Evolutionary conservation across 30 jellyfish, hydroid and myxozoan species (phyloP).

Genomic region (Chrysaora quinquecirrha): DNA sequence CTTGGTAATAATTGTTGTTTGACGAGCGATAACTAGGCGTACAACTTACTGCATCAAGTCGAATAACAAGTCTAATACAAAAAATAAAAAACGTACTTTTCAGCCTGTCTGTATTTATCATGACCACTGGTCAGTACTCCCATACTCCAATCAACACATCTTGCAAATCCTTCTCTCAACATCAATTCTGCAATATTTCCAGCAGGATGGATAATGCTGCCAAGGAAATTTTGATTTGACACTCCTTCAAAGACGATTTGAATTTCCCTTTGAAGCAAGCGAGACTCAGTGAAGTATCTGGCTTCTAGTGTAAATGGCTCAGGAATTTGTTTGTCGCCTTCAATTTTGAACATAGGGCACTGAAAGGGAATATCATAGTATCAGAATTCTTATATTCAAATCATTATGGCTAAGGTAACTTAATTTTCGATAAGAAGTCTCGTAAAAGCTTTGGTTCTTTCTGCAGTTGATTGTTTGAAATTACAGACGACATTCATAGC

Average conservation of each 20-base stretch:
- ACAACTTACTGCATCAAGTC: too few relatives aligned
- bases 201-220: slow-evolving; percentile 88
- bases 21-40: too few relatives aligned
- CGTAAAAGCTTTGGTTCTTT: too few relatives aligned
- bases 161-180: slow-evolving; percentile 88
- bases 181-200: slow-evolving; percentile 91
- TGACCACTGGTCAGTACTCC: slow-evolving; percentile 85
- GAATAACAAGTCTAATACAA: too few relatives aligned
- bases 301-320: slow-evolving; percentile 94
- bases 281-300: slow-evolving; percentile 86
- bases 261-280: slow-evolving; percentile 87
- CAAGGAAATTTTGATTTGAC: slow-evolving; percentile 87
- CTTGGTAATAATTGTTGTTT: too few relatives aligned
- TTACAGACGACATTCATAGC: too few relatives aligned
- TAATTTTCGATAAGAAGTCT: too few relatives aligned
- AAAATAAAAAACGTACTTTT: slow-evolving; percentile 49
- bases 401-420: too few relatives aligned
- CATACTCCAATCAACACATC: slow-evolving; percentile 96
- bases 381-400: too few relatives aligned
- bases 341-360: slow-evolving; percentile 89
- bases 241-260: slow-evolving; percentile 90
- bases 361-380: too few relatives aligned
- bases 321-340: slow-evolving; percentile 77
- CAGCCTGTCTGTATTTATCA: slow-evolving; percentile 89
- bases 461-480: too few relatives aligned